Evolutionary conservation across 2,888 invertebrate species (phyloP).

Genomic region (Stenoptilia bipunctidactyla): DNA sequence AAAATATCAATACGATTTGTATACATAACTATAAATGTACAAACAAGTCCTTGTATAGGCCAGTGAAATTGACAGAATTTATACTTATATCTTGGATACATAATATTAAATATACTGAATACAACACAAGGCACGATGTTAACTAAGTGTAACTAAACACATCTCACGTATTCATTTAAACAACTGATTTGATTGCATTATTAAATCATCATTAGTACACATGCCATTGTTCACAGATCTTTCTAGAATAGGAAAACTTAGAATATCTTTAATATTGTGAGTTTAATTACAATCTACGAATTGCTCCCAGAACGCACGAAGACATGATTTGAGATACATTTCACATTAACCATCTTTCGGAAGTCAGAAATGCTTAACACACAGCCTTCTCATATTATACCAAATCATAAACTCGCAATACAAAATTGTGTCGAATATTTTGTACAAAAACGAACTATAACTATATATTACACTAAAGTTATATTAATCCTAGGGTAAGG

Average conservation of each 20-base stretch:
- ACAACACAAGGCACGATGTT: constrained; percentile 64
- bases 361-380: constrained; percentile 55
- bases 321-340: constrained; percentile 23
- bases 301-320: constrained; percentile 24
- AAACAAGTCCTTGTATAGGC: constrained; percentile 38
- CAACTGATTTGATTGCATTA: constrained; percentile 37
- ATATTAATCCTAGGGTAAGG: constrained; percentile 47
- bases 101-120: constrained; percentile 37
- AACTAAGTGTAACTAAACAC: constrained; percentile 27
- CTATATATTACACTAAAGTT: constrained; percentile 26
- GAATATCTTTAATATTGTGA: constrained; percentile 11
- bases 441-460: constrained; percentile 42
- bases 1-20: constrained; percentile 30
- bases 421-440: constrained; percentile 31
- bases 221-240: constrained; percentile 53
- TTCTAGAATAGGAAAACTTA: constrained; percentile 16
- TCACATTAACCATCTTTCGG: constrained; percentile 14
- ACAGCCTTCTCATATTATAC: constrained; percentile 42
- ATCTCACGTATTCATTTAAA: constrained; percentile 28
- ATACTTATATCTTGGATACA: constrained; percentile 40
- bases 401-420: constrained; percentile 19
- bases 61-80: constrained; percentile 61
- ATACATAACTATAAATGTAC: constrained; percentile 19
- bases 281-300: constrained; percentile 8
- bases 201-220: constrained; percentile 25